Evolutionary conservation across 2,888 invertebrate species (phyloP).

Genomic region (Dione juno): DNA sequence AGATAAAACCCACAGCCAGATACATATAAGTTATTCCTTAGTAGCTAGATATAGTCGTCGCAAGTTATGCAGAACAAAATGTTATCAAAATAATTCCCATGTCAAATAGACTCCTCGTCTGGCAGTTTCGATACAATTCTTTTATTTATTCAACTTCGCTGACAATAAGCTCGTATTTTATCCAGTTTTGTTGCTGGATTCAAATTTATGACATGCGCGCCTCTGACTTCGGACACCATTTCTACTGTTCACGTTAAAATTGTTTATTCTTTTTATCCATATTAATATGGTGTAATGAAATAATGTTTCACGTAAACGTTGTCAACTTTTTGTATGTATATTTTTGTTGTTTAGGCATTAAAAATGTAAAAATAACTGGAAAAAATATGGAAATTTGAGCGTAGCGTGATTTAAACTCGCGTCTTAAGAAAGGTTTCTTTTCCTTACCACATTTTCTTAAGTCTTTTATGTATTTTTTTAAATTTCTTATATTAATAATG

Average conservation of each 20-base stretch:
- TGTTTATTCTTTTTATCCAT: constrained; percentile 29
- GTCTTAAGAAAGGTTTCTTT: no score
- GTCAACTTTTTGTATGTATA: background rate
- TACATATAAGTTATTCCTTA: background rate
- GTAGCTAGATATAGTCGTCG: background rate
- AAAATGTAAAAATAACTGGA: no score
- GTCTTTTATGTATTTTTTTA: no score
- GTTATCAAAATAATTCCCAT: constrained; percentile 18
- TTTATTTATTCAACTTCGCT: constrained; percentile 50
- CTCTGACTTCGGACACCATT: constrained; percentile 58
- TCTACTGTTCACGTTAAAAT: constrained; percentile 56
- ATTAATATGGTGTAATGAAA: background rate
- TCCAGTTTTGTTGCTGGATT: constrained; percentile 70
- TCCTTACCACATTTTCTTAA: background rate
- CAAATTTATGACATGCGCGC: constrained; percentile 78
- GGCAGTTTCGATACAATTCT: constrained; percentile 57
- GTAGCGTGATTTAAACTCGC: no score
- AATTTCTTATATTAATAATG: no score
- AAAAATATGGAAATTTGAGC: no score
- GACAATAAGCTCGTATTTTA: constrained; percentile 81
- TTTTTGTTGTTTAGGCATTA: background rate
- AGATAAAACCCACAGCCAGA: no score
- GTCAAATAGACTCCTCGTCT: constrained; percentile 37
- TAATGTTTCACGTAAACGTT: background rate
- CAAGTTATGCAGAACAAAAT: background rate